phyloP scores from a whole-genome alignment of 2,888 invertebrate species.

The Xylocampa areola region DNA sequence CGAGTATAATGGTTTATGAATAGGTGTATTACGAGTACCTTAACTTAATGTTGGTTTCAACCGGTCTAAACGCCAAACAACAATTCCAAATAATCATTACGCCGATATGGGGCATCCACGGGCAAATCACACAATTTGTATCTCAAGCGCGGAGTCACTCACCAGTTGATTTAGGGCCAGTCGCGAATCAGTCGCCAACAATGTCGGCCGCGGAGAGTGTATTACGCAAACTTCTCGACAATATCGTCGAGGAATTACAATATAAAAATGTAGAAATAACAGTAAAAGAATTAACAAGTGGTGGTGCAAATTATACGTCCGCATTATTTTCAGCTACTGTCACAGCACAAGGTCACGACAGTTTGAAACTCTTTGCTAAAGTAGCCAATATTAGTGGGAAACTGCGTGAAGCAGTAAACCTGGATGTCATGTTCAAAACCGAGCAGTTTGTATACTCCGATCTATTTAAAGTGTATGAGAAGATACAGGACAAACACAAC shows the following conservation, averaged over 20 bases:
- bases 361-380: constrained; percentile 70
- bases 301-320: constrained; percentile 72
- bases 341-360: constrained; percentile 36
- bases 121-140: constrained; percentile 7
- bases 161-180: constrained; percentile 38
- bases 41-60: background rate
- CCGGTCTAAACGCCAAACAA: background rate
- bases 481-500: constrained; percentile 59
- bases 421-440: constrained; percentile 56
- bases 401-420: constrained; percentile 54
- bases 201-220: constrained; percentile 65
- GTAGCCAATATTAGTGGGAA: constrained; percentile 63
- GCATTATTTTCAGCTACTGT: constrained; percentile 61
- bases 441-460: constrained; percentile 65
- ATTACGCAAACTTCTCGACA: constrained; percentile 60
- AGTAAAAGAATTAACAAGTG: constrained; percentile 63
- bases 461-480: constrained; percentile 50
- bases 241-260: constrained; percentile 59
- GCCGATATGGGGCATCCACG: constrained; percentile 4
- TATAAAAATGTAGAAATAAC: constrained; percentile 49
- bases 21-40: background rate
- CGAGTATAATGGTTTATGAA: background rate
- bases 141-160: constrained; percentile 4
- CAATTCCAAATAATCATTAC: background rate
- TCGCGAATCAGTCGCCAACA: constrained; percentile 40